Evolutionary conservation across 2,797 vertebrate genomes (phyloP).

Genomic region (Tauraco hartlaubi): DNA sequence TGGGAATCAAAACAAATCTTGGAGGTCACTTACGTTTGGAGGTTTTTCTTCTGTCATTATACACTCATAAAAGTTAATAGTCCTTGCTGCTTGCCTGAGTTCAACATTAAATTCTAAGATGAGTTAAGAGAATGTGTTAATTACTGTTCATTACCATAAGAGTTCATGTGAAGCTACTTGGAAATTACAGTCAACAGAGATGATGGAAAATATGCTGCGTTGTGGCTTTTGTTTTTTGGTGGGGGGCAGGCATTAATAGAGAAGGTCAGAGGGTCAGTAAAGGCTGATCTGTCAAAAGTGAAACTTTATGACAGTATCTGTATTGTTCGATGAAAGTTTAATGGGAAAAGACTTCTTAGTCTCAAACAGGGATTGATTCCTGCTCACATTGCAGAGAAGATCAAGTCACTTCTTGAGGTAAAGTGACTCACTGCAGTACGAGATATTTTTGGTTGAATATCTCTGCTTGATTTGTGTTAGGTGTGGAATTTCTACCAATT

Average conservation of each 20-base stretch:
- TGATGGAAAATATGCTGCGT: not conserved
- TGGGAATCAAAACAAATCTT: slow-evolving; percentile 65
- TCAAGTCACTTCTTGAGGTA: not conserved
- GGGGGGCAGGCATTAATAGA: not conserved
- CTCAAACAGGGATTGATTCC: not conserved
- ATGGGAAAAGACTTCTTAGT: not conserved
- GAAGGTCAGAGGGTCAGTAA: not conserved
- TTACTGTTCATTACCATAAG: slow-evolving; percentile 63
- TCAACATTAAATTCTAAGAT: slow-evolving; percentile 66
- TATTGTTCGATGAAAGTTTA: not conserved
- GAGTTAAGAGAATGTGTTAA: slow-evolving; percentile 71
- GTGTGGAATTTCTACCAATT: not conserved
- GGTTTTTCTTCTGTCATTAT: slow-evolving; percentile 73
- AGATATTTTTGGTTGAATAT: not conserved
- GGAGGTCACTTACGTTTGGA: slow-evolving; percentile 68
- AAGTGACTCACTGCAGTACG: not conserved
- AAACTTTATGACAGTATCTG: not conserved
- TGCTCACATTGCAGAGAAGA: not conserved
- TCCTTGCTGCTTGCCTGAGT: slow-evolving; percentile 44
- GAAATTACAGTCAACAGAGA: slow-evolving; percentile 9
- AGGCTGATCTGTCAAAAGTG: not conserved
- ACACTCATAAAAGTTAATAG: slow-evolving; percentile 73
- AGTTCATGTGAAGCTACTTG: slow-evolving; percentile 56
- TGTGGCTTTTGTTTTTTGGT: not conserved
- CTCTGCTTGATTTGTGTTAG: not conserved